A percentile compares a stretch with the other conserved stretches of the same genome.
phyloP scores from a whole-genome alignment of 2,113 vertebrate species.

The Erpornis zantholeuca region DNA sequence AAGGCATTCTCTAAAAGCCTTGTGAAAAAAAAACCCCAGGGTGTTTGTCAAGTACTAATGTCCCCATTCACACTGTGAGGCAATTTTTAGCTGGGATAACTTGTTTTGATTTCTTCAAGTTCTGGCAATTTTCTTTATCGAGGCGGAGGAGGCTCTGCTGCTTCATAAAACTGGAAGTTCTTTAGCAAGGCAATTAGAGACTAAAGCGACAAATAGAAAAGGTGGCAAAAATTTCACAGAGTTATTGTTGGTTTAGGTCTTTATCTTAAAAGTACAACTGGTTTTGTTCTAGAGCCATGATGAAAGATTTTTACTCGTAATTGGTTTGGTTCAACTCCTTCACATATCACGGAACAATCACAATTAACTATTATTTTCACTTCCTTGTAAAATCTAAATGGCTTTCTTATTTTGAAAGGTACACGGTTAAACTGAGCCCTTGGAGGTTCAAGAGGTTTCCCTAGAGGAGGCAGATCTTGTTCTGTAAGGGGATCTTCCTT shows the following conservation, averaged over 20 bases:
- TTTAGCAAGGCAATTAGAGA: background rate
- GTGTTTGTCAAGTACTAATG: background rate
- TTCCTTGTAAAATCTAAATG: background rate
- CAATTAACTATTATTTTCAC: background rate
- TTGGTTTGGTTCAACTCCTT: background rate
- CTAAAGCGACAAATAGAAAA: background rate
- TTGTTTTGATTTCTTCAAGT: background rate
- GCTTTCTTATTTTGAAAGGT: background rate
- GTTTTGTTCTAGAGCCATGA: background rate
- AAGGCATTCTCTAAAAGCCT: background rate
- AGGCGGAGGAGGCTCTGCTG: background rate
- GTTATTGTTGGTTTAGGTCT: background rate
- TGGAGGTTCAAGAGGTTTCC: background rate
- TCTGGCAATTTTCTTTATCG: background rate
- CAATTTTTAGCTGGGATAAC: background rate
- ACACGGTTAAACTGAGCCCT: background rate
- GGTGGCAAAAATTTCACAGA: background rate
- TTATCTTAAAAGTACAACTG: background rate
- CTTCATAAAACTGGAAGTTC: background rate
- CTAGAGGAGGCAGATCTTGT: background rate
- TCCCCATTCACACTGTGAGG: background rate
- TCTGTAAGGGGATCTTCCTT: background rate
- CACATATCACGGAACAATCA: background rate
- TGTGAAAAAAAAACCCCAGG: background rate
- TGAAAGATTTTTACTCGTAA: background rate